A percentile compares a stretch with the other conserved stretches of the same genome.
phyloP scores from a whole-genome alignment of 2,797 vertebrate genomes.

The Hylomyscus alleni region DNA sequence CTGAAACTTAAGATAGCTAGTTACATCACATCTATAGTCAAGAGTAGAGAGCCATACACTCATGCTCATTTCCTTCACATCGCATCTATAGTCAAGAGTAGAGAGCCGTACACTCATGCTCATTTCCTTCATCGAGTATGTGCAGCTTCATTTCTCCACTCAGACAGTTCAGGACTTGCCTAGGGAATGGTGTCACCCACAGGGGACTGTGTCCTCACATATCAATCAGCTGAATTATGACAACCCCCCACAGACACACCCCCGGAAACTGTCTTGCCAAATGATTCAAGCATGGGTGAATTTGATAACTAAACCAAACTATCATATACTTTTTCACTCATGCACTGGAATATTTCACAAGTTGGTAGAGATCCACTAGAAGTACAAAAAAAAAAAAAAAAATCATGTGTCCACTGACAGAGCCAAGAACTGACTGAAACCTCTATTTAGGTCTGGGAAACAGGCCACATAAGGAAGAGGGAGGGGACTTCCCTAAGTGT shows the following conservation, averaged over 20 bases:
- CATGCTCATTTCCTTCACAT: not conserved
- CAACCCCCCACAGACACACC: not conserved
- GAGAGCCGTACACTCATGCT: no score
- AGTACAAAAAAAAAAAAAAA: not conserved
- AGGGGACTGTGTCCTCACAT: not conserved
- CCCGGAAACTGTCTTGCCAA: not conserved
- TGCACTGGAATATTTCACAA: not conserved
- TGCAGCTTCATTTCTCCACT: not conserved
- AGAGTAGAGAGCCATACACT: not conserved
- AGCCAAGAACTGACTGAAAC: slow-evolving; percentile 80
- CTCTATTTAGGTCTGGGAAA: slow-evolving; percentile 67
- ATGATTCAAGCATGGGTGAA: not conserved
- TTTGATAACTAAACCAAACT: not conserved
- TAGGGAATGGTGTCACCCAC: not conserved
- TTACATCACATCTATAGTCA: no score
- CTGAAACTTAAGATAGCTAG: not conserved
- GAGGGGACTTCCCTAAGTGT: slow-evolving; percentile 68
- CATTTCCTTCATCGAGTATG: not conserved
- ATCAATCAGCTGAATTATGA: not conserved
- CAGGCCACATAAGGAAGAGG: slow-evolving; percentile 70
- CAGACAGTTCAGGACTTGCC: not conserved
- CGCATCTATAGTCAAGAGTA: not conserved
- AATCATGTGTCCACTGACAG: not conserved
- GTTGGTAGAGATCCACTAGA: not conserved
- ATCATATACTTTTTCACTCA: not conserved